These are phyloP conservation scores for Anhinga rufa DNA, from an alignment of 2,113 vertebrate genomes.

Conservation along the genomic window DNA sequence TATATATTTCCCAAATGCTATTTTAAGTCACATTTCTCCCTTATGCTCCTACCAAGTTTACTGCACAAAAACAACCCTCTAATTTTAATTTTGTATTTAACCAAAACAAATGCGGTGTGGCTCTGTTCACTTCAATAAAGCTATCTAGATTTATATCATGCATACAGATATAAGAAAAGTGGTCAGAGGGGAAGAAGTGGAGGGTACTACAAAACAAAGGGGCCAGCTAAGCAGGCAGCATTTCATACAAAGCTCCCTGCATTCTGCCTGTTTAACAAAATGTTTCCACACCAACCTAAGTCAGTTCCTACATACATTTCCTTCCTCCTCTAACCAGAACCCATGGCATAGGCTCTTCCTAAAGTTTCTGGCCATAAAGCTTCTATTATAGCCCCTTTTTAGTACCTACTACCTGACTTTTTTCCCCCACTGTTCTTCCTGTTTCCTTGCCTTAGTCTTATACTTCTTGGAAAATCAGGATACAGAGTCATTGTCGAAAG, in stretches of 20 bases:
- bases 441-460: not conserved
- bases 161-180: not conserved
- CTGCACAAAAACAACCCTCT: slow-evolving; percentile 4
- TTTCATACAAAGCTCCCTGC: not conserved
- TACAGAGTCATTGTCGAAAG: not conserved
- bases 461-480: not conserved
- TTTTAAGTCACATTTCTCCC: slow-evolving; percentile 42
- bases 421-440: not conserved
- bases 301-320: not conserved
- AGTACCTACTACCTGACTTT: not conserved
- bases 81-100: slow-evolving; percentile 50
- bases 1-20: slow-evolving; percentile 50
- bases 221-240: not conserved
- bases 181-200: not conserved
- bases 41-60: slow-evolving; percentile 12
- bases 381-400: not conserved
- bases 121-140: not conserved
- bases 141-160: not conserved
- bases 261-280: not conserved
- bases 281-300: not conserved
- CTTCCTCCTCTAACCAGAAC: not conserved
- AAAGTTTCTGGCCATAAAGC: not conserved
- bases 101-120: not conserved
- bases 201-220: not conserved
- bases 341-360: not conserved